phyloP scores from a whole-genome alignment of 1,140 invertebrate genomes.

The Sarcophaga bullata region DNA sequence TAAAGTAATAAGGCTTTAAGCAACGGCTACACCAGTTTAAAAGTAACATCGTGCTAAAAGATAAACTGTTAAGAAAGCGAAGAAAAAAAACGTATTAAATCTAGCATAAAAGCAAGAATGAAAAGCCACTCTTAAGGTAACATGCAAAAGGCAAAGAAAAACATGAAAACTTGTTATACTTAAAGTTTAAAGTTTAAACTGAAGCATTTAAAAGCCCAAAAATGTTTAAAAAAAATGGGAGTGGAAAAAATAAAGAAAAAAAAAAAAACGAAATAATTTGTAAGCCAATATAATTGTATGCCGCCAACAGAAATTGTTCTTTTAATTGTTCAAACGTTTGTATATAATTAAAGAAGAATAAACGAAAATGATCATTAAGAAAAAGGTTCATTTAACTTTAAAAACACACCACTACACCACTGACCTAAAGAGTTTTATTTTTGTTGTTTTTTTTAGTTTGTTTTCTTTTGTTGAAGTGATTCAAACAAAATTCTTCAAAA shows the following conservation, averaged over 20 bases:
- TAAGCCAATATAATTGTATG: too few species aligned
- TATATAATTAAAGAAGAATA: too few species aligned
- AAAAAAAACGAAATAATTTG: background rate
- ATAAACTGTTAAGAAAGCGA: background rate
- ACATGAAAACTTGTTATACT: slow-evolving; percentile 3
- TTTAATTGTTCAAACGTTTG: too few species aligned
- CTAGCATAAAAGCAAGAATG: background rate
- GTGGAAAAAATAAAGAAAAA: background rate
- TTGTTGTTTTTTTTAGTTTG: too few species aligned
- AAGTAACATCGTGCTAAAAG: background rate
- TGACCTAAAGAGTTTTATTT: background rate
- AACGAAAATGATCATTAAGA: background rate
- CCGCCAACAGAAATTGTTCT: too few species aligned
- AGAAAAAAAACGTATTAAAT: background rate
- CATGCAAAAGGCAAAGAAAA: background rate
- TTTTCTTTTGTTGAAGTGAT: background rate
- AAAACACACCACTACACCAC: background rate
- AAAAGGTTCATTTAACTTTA: slow-evolving; percentile 4
- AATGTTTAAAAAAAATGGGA: background rate
- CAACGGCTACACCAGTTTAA: background rate
- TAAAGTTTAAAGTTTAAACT: background rate
- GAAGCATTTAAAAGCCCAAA: background rate
- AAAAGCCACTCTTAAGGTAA: background rate
- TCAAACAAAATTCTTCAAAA: background rate
- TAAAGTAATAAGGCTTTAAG: background rate